Evolutionary conservation across 1,140 invertebrate species (phyloP).

Genomic region (Piezodorus guildinii): DNA sequence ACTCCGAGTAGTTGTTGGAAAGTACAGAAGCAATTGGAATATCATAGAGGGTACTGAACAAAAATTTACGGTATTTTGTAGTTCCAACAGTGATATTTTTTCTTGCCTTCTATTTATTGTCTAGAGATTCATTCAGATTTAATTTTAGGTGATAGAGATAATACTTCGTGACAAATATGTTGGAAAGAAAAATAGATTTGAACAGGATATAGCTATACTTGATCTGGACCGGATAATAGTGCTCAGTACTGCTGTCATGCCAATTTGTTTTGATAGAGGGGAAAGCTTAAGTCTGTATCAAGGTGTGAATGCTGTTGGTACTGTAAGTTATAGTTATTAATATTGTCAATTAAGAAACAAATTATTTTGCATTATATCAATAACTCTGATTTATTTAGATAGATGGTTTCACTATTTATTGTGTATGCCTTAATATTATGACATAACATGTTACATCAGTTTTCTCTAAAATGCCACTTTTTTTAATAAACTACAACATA

Average conservation of each 20-base stretch:
- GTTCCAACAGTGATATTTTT: not conserved
- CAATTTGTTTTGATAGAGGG: constrained; percentile 17
- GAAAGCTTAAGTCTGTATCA: not conserved
- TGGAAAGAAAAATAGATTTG: constrained; percentile 14
- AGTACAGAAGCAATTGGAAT: constrained; percentile 18
- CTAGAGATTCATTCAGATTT: not conserved
- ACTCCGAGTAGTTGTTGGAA: constrained; percentile 17
- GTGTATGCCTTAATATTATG: too few species aligned
- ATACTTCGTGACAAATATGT: constrained; percentile 6
- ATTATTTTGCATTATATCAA: not conserved
- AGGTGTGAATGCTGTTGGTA: not conserved
- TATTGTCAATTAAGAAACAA: not conserved
- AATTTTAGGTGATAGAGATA: constrained; percentile 17
- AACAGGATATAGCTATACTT: constrained; percentile 18
- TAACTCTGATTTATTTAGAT: too few species aligned
- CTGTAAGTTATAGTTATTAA: constrained; percentile 13
- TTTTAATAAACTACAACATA: too few species aligned
- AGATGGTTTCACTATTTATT: too few species aligned
- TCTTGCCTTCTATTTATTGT: not conserved
- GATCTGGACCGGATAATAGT: constrained; percentile 5
- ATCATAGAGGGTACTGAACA: constrained; percentile 9
- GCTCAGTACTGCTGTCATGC: constrained; percentile 8
- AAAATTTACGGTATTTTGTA: constrained; percentile 12
- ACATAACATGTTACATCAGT: too few species aligned
- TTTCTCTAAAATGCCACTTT: too few species aligned